Evolutionary conservation across 2,113 vertebrate genomes (phyloP), one percentile per base, ranked within the genome.

Genomic region (Delphinapterus leucas): DNA sequence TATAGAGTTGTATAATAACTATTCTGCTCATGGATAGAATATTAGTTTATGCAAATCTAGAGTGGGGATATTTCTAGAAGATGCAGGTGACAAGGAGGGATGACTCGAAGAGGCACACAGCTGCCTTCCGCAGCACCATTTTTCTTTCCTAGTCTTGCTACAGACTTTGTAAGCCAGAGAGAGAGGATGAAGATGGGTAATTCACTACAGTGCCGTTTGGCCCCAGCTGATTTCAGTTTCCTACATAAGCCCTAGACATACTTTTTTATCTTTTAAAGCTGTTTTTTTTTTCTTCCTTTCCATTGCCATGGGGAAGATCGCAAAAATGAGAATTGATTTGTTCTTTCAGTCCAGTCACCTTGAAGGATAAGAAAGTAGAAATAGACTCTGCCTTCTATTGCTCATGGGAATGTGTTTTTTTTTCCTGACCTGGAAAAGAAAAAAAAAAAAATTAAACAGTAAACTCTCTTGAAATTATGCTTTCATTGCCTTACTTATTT

Each of bases 271-370:
- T 92, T 73, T 88, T 33, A 89, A 70, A 93, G 83, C 36, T 70
- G 12, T 41, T 71, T 25, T 31, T 97, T 95, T 67, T 71, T 96
- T 94, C 44, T 88, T 86, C 17, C 28, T 31, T 96, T 83, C 76
- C 8, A 71, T 74, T 47, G 83, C 82, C 49, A 79, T 49, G 14
- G 49, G 79, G 70, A 83, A 89, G n/a, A 89, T 20, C 47, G 63
- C 38, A 93, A 81, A 93, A 96, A 93, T 96, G 53, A 95, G 96
- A 97, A 97, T 68, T 90, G 83, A 96, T 96, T 76, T 25, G 0
- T 82, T 84, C 5, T 91, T 88, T 89, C 55, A 91, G 33, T 89
- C 47, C 38, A 87, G 55, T 96, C 73, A 95, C 92, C 82, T 95
- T 97, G 73, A 94, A 95, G 77, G 26, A 70, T 80, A 94, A 96